Base-by-base conservation (phyloP, 1,140 invertebrate species). In the Arctopsyche grandis region DNA sequence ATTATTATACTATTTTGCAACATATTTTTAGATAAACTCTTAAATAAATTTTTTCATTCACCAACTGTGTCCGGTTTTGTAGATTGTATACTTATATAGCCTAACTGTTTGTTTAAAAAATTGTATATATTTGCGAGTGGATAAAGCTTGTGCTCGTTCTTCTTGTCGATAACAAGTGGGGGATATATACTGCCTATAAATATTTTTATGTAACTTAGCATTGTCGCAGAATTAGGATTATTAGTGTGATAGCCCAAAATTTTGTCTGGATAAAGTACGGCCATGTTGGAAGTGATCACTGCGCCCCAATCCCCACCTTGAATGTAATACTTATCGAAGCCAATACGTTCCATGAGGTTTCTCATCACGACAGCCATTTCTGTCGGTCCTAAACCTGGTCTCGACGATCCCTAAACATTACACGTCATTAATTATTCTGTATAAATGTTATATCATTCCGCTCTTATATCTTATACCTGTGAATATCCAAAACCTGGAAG, bases 41-140 rank as follows among this genome's bases (percentile, higher is more conserved):
- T n/a, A n/a, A n/a, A n/a, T n/a, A n/a, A n/a, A n/a, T n/a, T n/a
- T n/a, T n/a, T n/a, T n/a, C n/a, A n/a, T n/a, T n/a, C n/a, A 87
- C 87, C 85, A 79, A 97, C 88, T 5, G 97, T 98, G 84, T 98
- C 96, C 12, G 97, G 96, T 86, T 97, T 97, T 0, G 95, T 97
- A 4, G 94, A 90, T 86, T 98, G 96, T 19, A 98, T 85, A 84
- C 96, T 94, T 19, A 94, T 84, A 84, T 97, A 97, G 9, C 95
- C 96, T 60, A 86, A 86, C 86, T 97, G 95, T 81, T 91, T 88
- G 0, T 96, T 44, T 0, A 94, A 0, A 60, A 80, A 83, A 0
- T 80, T 73, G 7, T 91, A 88, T 0, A 88, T 81, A 10, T 88
- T 79, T 0, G 84, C 84, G 0, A 93, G 29, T 0, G 94, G 93